Evolutionary conservation across 2,888 invertebrate species (phyloP).

Genomic region (Melanostoma mellinum): DNA sequence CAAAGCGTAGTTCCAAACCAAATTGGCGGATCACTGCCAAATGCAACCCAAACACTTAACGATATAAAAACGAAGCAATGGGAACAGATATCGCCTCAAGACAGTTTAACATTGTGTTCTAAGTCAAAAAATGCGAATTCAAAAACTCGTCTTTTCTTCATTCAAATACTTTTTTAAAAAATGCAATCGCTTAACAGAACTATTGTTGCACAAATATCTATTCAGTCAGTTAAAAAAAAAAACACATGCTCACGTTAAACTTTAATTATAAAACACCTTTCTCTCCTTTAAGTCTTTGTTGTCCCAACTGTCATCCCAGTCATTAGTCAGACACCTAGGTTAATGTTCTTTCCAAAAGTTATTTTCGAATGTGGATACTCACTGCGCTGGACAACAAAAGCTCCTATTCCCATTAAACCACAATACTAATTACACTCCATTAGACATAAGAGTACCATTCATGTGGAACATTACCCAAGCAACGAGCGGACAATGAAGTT

Average conservation of each 20-base stretch:
- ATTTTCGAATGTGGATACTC: slow-evolving; percentile 43
- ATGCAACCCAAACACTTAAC: too few species aligned
- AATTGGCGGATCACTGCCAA: too few species aligned
- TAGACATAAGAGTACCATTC: slow-evolving; percentile 68
- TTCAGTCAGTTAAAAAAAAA: too few species aligned
- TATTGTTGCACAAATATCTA: too few species aligned
- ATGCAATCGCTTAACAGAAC: too few species aligned
- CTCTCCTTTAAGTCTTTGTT: slow-evolving; percentile 17
- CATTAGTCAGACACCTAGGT: slow-evolving; percentile 51
- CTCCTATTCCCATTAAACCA: slow-evolving; percentile 32
- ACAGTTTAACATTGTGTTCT: too few species aligned
- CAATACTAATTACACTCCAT: slow-evolving; percentile 72
- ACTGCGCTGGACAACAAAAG: slow-evolving; percentile 62
- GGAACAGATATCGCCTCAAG: too few species aligned
- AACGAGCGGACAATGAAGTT: slow-evolving; percentile 71
- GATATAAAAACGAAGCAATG: too few species aligned
- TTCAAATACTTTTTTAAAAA: too few species aligned
- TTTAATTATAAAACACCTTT: background rate
- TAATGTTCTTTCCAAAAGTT: slow-evolving; percentile 51
- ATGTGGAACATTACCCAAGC: slow-evolving; percentile 70
- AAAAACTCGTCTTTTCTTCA: too few species aligned
- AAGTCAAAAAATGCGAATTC: too few species aligned
- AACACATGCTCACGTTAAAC: background rate
- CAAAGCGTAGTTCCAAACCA: too few species aligned
- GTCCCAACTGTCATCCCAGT: slow-evolving; percentile 21